Conservation (phyloP, 2,888 invertebrate species). For the Eubasilissa splendida region DNA sequence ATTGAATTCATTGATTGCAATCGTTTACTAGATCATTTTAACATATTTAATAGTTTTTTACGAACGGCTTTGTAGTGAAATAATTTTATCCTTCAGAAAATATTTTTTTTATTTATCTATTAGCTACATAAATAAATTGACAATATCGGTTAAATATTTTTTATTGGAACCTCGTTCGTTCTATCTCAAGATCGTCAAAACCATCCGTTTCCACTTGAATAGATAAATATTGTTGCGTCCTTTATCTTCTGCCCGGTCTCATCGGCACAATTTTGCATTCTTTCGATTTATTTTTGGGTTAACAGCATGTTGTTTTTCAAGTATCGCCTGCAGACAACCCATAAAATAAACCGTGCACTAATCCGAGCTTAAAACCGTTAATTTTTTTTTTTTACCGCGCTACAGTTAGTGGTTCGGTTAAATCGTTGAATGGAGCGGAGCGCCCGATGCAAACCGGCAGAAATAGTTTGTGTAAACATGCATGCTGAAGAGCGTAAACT, state of each 20-base stretch:
- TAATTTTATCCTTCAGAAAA: too few species aligned
- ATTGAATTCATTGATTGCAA: too few species aligned
- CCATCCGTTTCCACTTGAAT: too few species aligned
- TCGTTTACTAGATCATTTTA: too few species aligned
- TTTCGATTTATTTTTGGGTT: neutral
- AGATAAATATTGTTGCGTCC: too few species aligned
- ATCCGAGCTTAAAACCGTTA: constrained; percentile 14
- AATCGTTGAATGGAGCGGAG: neutral
- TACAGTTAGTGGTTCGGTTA: neutral
- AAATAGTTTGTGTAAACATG: neutral
- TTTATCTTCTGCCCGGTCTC: neutral
- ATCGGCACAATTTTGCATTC: neutral
- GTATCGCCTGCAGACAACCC: constrained; percentile 8
- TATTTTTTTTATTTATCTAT: too few species aligned
- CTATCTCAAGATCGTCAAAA: too few species aligned
- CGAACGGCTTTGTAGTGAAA: too few species aligned
- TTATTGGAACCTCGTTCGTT: too few species aligned
- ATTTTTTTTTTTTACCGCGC: neutral
- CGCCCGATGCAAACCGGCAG: neutral
- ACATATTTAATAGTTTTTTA: too few species aligned
- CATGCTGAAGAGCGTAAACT: neutral
- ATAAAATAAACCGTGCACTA: constrained; percentile 7
- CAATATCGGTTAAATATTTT: too few species aligned
- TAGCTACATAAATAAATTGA: too few species aligned
- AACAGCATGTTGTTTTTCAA: neutral